A percentile compares a stretch with the other conserved stretches of the same genome.
These are phyloP conservation scores for Syritta pipiens DNA, from an alignment of 2,888 invertebrate species.

Conservation along the genomic window DNA sequence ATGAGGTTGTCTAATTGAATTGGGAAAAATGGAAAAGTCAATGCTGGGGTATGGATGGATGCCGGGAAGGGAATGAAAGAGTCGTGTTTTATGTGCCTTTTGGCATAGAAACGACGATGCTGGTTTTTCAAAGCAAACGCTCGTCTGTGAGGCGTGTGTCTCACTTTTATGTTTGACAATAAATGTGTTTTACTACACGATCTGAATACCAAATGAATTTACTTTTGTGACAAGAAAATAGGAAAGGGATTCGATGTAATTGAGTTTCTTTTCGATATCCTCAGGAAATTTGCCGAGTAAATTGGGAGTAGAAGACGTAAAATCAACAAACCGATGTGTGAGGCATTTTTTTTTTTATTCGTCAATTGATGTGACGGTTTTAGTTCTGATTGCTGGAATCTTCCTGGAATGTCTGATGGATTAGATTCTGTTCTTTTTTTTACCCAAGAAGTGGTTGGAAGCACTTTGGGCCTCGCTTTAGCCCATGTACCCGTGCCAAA, in stretches of 20 bases:
- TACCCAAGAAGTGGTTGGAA: too few species aligned
- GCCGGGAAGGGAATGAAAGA: slow-evolving; percentile 11
- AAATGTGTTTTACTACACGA: not conserved
- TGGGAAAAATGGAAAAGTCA: slow-evolving; percentile 35
- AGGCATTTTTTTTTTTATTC: too few species aligned
- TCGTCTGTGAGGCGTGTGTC: not conserved
- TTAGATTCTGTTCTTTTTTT: too few species aligned
- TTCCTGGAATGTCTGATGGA: too few species aligned
- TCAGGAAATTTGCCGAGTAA: slow-evolving; percentile 29
- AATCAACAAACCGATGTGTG: not conserved
- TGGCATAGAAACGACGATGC: not conserved
- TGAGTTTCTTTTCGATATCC: slow-evolving; percentile 62
- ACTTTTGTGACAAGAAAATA: not conserved
- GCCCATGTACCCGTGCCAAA: too few species aligned
- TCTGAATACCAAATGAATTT: slow-evolving; percentile 40
- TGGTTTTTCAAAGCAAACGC: too few species aligned
- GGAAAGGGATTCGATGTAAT: slow-evolving; percentile 35
- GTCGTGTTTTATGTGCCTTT: slow-evolving; percentile 21
- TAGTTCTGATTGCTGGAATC: too few species aligned
- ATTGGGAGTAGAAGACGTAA: slow-evolving; percentile 24
- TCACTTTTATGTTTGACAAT: not conserved
- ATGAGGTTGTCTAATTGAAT: slow-evolving; percentile 56
- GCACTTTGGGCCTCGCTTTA: too few species aligned
- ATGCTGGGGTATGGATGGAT: slow-evolving; percentile 2
- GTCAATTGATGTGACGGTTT: too few species aligned